These are phyloP conservation scores for Syrista parreyssii DNA, from an alignment of 2,888 invertebrate species.

Conservation along the genomic window DNA sequence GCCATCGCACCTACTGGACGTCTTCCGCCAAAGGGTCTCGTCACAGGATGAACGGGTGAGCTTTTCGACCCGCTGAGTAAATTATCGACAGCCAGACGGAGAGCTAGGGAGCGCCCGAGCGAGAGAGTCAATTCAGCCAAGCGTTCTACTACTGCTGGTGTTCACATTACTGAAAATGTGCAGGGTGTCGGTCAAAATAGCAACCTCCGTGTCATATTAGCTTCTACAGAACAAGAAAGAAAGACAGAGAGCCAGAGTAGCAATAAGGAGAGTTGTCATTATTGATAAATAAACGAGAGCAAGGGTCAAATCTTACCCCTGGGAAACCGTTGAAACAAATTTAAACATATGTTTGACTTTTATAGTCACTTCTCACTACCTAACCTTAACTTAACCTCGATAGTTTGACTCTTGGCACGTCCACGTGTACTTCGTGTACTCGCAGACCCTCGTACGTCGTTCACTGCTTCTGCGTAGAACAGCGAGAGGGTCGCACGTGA, in stretches of 20 bases:
- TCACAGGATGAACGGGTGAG: conserved; percentile 63
- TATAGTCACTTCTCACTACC: not conserved
- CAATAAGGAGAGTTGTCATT: not conserved
- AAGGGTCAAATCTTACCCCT: not conserved
- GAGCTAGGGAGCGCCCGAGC: not conserved
- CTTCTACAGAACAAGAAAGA: not conserved
- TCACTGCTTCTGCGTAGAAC: not conserved
- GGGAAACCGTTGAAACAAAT: not conserved
- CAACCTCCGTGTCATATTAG: not conserved
- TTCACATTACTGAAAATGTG: not conserved
- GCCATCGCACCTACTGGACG: conserved; percentile 16
- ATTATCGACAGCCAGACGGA: conserved; percentile 38
- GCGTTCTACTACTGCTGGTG: not conserved
- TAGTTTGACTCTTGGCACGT: not conserved
- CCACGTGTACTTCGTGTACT: not conserved
- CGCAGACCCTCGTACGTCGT: not conserved
- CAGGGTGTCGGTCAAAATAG: not conserved
- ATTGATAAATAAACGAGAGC: not conserved
- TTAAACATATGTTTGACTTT: not conserved
- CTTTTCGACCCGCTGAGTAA: conserved; percentile 31
- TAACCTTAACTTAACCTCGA: not conserved
- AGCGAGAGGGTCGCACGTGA: not conserved
- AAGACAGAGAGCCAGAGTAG: not conserved
- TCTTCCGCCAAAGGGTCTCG: conserved; percentile 10
- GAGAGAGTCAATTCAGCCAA: not conserved